Base-by-base conservation (phyloP, 2,888 invertebrate genomes). In the Tuta absoluta region DNA sequence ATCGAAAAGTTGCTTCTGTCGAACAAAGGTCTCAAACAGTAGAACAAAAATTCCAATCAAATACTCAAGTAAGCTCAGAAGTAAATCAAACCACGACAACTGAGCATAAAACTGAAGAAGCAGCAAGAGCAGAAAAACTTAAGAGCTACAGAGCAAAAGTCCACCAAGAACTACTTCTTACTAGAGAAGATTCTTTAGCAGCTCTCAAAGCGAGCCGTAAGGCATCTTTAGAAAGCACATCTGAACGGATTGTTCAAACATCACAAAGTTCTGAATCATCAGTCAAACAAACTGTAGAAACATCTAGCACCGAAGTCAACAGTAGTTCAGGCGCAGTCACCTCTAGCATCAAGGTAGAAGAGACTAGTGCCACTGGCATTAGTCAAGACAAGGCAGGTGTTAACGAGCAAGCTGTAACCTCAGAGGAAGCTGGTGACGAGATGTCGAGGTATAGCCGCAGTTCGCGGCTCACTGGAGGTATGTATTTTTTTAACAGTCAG, bases 391-490 rank as follows among this genome's bases (percentile, higher is more conserved):
- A 76, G 70, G 77, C 68, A 69, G 63, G 69, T 67, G 72, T 68
- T 70, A 84, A 72, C 80, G 74, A 76, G 77, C 90, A 91, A 90
- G 76, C 88, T 89, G 89, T 86, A 83, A 85, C 84, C 82, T 67
- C 82, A 53, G 84, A 82, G 71, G 85, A 81, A 74, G 75, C 73
- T 69, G 79, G 72, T 69, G 88, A 86, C 78, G 90, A 91, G 68
- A 92, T 93, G 79, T 93, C 94, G 72, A 93, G 94, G 75, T 94
- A 93, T 78, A 93, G 93, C 86, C 92, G 93, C 81, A 93, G 93
- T 76, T 92, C 93, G 78, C 93, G 92, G 86, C 91, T 92, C 60
- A 92, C 93, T 78, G 94, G 94, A 92, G 93, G 94, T 94, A 82
- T 81, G 33, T 33, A 37, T 63, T 53, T 57, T 14, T 45, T 11